phyloP scores from a whole-genome alignment of 2,888 invertebrate species.

The Fissipunctia ypsillon region DNA sequence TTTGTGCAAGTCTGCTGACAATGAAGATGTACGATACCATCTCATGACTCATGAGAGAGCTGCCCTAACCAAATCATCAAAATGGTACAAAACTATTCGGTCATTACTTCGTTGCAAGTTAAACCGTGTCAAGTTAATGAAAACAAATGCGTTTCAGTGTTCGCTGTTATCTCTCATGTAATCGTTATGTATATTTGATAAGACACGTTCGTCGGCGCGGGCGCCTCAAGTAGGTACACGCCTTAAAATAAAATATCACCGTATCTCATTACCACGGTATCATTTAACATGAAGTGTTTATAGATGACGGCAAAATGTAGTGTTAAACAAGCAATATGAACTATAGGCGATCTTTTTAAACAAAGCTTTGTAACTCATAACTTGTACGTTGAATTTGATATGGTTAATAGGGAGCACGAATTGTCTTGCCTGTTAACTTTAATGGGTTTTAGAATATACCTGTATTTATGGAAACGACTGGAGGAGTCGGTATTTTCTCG shows the following conservation, averaged over 20 bases:
- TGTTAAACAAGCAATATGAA: slow-evolving; percentile 46
- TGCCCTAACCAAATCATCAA: slow-evolving; percentile 16
- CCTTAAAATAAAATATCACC: slow-evolving; percentile 52
- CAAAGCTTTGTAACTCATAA: slow-evolving; percentile 27
- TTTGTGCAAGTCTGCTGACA: background rate
- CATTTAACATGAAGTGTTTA: slow-evolving; percentile 31
- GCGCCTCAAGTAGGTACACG: slow-evolving; percentile 46
- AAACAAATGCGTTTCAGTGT: slow-evolving; percentile 44
- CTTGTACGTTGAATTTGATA: slow-evolving; percentile 23
- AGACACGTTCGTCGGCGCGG: slow-evolving; percentile 36
- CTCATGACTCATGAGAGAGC: background rate
- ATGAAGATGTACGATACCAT: background rate
- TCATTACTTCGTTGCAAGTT: slow-evolving; percentile 19
- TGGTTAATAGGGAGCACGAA: background rate
- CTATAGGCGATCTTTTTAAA: slow-evolving; percentile 35
- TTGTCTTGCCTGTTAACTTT: background rate
- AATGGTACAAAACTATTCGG: background rate
- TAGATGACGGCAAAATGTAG: slow-evolving; percentile 10
- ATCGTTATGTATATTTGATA: slow-evolving; percentile 64
- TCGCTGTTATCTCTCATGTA: slow-evolving; percentile 59
- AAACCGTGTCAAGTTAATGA: slow-evolving; percentile 39
- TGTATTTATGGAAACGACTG: background rate
- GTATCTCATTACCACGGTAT: slow-evolving; percentile 51
- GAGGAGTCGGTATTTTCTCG: background rate
- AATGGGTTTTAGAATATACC: background rate